phyloP scores from a whole-genome alignment of 2,888 invertebrate species.

The Temnothorax ravouxi region DNA sequence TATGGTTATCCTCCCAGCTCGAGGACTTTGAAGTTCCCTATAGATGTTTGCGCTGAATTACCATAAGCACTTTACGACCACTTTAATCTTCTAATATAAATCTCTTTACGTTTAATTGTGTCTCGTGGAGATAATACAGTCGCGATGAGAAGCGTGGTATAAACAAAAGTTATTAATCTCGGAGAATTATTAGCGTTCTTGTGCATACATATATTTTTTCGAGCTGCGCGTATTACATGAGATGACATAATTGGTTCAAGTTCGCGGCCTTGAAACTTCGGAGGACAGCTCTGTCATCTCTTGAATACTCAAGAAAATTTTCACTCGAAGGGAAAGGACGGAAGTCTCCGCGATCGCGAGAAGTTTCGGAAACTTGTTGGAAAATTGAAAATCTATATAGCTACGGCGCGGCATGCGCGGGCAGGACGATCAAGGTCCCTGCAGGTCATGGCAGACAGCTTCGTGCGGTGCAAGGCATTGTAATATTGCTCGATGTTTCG shows the following conservation, averaged over 20 bases:
- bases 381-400: conserved; percentile 32
- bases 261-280: conserved; percentile 30
- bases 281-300: not conserved
- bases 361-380: conserved; percentile 28
- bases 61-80: conserved; percentile 8
- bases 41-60: conserved; percentile 24
- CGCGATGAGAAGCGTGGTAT: not conserved
- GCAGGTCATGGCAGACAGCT: not conserved
- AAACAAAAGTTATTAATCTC: not conserved
- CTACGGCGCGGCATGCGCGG: no score
- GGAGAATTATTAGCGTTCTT: not conserved
- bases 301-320: conserved; percentile 45
- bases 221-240: not conserved
- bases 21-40: conserved; percentile 36
- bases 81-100: not conserved
- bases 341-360: not conserved
- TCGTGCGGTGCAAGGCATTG: not conserved
- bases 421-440: not conserved
- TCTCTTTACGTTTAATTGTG: not conserved
- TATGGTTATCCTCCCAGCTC: conserved; percentile 4
- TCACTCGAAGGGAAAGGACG: not conserved
- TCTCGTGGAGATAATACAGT: not conserved
- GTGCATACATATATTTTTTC: not conserved
- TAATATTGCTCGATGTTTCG: not conserved
- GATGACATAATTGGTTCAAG: not conserved